phyloP scores from a whole-genome alignment of 2,797 vertebrate species.

The Bradypodion pumilum region DNA sequence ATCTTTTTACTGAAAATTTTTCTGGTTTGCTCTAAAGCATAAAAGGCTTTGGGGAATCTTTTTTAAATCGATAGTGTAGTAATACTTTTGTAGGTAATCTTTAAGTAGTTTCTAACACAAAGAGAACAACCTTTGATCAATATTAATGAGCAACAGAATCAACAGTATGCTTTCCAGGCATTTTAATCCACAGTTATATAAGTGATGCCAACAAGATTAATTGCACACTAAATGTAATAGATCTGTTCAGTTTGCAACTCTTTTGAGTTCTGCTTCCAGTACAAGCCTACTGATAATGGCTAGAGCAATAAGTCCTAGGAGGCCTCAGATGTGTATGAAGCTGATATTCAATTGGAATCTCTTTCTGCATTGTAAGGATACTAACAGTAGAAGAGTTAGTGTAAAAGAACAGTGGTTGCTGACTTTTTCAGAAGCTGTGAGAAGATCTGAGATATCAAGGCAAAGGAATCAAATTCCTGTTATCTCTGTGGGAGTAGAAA shows the following conservation, averaged over 20 bases:
- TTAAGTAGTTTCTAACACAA: constrained; percentile 73
- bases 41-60: constrained; percentile 51
- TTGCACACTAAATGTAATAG: constrained; percentile 68
- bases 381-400: constrained; percentile 38
- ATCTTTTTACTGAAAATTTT: too few species aligned
- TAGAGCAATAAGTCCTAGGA: constrained; percentile 30
- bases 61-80: constrained; percentile 62
- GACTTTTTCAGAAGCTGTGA: constrained; percentile 34
- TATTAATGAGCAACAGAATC: constrained; percentile 77
- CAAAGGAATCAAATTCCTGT: constrained; percentile 34
- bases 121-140: constrained; percentile 70
- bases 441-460: constrained; percentile 34
- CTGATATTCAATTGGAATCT: constrained; percentile 44
- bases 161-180: constrained; percentile 69
- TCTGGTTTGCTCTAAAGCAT: constrained; percentile 41
- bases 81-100: constrained; percentile 71
- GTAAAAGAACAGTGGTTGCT: constrained; percentile 24
- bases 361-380: constrained; percentile 45
- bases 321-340: constrained; percentile 34
- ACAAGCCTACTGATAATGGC: constrained; percentile 39
- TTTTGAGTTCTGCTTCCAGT: constrained; percentile 51
- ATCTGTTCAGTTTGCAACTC: constrained; percentile 68
- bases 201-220: constrained; percentile 80
- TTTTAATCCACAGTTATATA: constrained; percentile 74
- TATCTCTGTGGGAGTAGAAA: constrained; percentile 41